Conservation (phyloP, 2,113 vertebrate genomes). For the Nanorana parkeri region DNA sequence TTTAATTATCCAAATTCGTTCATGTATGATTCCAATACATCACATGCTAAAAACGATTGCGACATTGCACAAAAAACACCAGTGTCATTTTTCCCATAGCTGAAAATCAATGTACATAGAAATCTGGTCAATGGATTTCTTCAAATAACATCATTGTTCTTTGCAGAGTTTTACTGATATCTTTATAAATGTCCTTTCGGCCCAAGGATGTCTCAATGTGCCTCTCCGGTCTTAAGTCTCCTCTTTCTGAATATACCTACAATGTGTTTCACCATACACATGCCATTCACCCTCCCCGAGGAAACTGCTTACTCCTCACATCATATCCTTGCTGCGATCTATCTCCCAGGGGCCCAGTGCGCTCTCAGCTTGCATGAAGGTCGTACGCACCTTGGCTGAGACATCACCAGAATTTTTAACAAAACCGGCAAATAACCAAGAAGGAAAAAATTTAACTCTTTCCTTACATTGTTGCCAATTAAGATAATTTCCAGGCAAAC, state of each 20-base stretch:
- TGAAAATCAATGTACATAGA: no score
- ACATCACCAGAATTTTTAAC: slow-evolving; percentile 30
- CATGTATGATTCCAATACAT: no score
- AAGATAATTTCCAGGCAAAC: no score
- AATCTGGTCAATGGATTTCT: no score
- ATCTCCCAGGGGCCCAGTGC: slow-evolving; percentile 19
- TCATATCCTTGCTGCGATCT: slow-evolving; percentile 7
- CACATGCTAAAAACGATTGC: no score
- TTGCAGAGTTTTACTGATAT: no score
- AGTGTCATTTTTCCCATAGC: no score
- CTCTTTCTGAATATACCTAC: background rate
- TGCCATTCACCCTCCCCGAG: background rate
- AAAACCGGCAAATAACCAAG: slow-evolving; percentile 11
- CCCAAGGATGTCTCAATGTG: background rate
- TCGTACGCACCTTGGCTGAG: slow-evolving; percentile 27
- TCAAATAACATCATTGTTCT: no score
- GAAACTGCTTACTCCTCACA: slow-evolving; percentile 19
- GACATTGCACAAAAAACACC: no score
- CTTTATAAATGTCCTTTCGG: no score
- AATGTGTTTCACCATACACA: background rate
- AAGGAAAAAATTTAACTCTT: background rate
- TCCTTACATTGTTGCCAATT: no score
- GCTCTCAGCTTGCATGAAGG: slow-evolving; percentile 25
- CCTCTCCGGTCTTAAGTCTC: background rate
- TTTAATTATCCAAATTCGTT: no score